Evolutionary conservation across 1,140 invertebrate genomes (phyloP), one percentile per base, ranked within the genome.

Genomic region (Pachyrhynchus sulphureomaculatus): DNA sequence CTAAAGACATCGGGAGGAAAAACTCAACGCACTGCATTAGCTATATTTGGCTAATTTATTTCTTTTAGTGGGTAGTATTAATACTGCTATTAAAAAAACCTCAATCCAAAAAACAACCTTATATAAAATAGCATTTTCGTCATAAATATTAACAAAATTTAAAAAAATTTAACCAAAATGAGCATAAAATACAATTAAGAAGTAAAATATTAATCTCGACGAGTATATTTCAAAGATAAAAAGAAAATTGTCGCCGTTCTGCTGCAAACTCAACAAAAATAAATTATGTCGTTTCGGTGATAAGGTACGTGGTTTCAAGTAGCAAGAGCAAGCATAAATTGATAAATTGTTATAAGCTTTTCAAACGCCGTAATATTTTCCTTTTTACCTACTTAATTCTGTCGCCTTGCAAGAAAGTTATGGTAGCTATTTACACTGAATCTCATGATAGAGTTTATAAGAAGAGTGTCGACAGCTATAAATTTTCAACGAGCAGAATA

Each of bases 331-430:
- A 54, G 44, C 56, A 49, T 59, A 59, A 59, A 61, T 61, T 61
- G 58, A 61, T 61, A 53, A 61, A 61, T 61, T 53, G 58, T 54
- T 61, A 61, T 61, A 61, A 61, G 58, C 58, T 61, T 45, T 61
- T 61, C 58, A 61, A 61, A 61, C 48, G 48, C 37, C 29, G 48
- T 53, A 53, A 61, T 61, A 61, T 61, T 61, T 61, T 61, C 47
- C 49, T 61, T 61, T 61, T 61, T 61, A 53, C 58, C 48, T 61
- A 53, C 58, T 61, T 61, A 61, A 61, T 61, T 61, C 58, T 61
- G 58, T 53, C 58, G 49, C 20, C 48, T 61, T 36, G 23, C 58
- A 41, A 18, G 36, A 53, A 61, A 61, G 58, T 61, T 61, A 61
- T 61, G 49, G 49, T 29, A 53, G 58, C 49, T 61, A 61, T 61